phyloP scores from a whole-genome alignment of 2,113 vertebrate species.

The Osmerus eperlanus region DNA sequence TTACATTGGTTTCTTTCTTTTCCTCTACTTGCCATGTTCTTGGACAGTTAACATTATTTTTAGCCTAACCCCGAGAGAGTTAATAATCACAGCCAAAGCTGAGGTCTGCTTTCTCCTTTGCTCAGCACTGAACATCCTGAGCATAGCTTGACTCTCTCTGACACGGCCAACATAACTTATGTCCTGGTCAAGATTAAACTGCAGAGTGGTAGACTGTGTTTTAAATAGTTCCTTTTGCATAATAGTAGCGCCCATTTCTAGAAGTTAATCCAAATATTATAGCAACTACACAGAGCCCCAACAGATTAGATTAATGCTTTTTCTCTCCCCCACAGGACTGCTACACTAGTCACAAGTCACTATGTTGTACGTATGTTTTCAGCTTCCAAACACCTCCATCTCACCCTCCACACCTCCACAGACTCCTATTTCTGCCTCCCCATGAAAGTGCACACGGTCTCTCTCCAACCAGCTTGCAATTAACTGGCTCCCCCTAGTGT shows the following conservation, averaged over 20 bases:
- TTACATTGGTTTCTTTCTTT: constrained; percentile 51
- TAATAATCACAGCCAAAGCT: constrained; percentile 51
- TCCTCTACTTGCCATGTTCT: constrained; percentile 60
- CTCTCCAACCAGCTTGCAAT: constrained; percentile 41
- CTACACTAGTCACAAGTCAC: too few relatives aligned
- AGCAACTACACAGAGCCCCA: background rate
- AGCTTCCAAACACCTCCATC: too few relatives aligned
- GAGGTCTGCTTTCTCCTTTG: constrained; percentile 51
- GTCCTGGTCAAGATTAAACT: constrained; percentile 12
- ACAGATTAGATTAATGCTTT: background rate
- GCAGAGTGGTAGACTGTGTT: too few relatives aligned
- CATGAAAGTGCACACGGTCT: background rate
- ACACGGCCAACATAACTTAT: constrained; percentile 26
- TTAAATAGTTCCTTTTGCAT: too few relatives aligned
- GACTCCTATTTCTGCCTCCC: background rate
- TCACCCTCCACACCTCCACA: background rate
- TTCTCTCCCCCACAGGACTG: too few relatives aligned
- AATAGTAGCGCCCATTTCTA: background rate
- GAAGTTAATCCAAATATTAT: background rate
- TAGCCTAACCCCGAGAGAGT: constrained; percentile 51
- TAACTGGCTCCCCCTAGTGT: constrained; percentile 76
- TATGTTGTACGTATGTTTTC: too few relatives aligned
- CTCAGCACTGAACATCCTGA: constrained; percentile 57
- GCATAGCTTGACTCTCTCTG: constrained; percentile 33
- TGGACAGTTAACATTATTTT: constrained; percentile 60